These are phyloP conservation scores for Galagoides demidoff DNA, from an alignment of 2,797 vertebrate genomes.

Conservation along the genomic window DNA sequence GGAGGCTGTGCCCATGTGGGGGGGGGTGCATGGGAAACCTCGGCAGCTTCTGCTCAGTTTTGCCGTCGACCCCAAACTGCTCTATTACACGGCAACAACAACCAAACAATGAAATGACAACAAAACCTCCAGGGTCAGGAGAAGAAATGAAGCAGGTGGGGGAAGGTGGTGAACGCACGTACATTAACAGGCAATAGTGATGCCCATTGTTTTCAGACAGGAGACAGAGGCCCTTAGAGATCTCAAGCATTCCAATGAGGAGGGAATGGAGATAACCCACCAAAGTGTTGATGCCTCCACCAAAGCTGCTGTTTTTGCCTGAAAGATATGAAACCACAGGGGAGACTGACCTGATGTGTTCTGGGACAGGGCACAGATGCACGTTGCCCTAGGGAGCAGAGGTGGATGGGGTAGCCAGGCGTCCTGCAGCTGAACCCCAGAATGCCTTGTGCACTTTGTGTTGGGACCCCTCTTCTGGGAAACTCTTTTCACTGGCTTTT, in stretches of 20 bases:
- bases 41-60: not conserved
- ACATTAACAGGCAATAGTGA: rapidly evolving
- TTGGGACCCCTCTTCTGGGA: not conserved
- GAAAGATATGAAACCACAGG: rapidly evolving
- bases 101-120: not conserved
- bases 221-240: not conserved
- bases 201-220: not conserved
- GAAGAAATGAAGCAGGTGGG: not conserved
- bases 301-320: not conserved
- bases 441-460: not conserved
- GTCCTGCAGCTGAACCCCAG: not conserved
- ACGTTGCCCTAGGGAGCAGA: rapidly evolving
- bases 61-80: not conserved
- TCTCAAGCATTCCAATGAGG: not conserved
- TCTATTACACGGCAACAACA: not conserved
- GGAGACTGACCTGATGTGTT: not conserved
- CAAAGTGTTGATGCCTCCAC: not conserved
- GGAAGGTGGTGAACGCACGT: not conserved
- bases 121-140: not conserved
- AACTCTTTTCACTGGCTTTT: not conserved
- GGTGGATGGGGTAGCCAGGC: rapidly evolving
- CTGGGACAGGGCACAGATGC: rapidly evolving
- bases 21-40: not conserved
- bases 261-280: not conserved
- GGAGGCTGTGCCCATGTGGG: too few species aligned